Evolutionary conservation across 1,140 invertebrate genomes (phyloP).

Genomic region (Streblospio benedicti): DNA sequence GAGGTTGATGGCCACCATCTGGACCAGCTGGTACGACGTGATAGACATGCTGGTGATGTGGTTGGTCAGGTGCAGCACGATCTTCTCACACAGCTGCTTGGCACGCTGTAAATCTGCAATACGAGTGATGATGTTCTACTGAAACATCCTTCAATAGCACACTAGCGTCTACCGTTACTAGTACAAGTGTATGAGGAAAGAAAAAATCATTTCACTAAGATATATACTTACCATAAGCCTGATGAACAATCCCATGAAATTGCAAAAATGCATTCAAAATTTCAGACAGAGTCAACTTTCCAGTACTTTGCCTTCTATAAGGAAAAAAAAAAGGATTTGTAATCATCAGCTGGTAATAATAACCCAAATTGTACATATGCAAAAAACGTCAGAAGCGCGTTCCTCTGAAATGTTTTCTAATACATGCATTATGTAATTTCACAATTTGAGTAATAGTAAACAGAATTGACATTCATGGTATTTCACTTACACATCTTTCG

Average conservation of each 20-base stretch:
- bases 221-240: too few relatives aligned
- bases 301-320: background rate
- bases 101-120: constrained; percentile 52
- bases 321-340: too few relatives aligned
- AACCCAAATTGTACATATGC: too few relatives aligned
- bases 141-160: background rate
- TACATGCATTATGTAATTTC: background rate
- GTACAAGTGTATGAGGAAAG: background rate
- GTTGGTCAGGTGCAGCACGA: constrained; percentile 62
- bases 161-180: background rate
- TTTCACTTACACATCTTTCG: constrained; percentile 35
- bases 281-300: background rate
- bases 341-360: too few relatives aligned
- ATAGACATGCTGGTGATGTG: constrained; percentile 70
- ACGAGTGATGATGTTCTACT: background rate
- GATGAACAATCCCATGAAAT: too few relatives aligned
- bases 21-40: constrained; percentile 60
- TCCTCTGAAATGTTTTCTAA: too few relatives aligned
- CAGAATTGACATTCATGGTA: background rate
- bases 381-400: too few relatives aligned
- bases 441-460: background rate
- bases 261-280: background rate
- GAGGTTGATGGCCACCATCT: constrained; percentile 68
- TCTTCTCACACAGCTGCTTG: constrained; percentile 52
- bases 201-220: too few relatives aligned